phyloP scores from a whole-genome alignment of 2,797 vertebrate genomes.

The Rhincodon typus region DNA sequence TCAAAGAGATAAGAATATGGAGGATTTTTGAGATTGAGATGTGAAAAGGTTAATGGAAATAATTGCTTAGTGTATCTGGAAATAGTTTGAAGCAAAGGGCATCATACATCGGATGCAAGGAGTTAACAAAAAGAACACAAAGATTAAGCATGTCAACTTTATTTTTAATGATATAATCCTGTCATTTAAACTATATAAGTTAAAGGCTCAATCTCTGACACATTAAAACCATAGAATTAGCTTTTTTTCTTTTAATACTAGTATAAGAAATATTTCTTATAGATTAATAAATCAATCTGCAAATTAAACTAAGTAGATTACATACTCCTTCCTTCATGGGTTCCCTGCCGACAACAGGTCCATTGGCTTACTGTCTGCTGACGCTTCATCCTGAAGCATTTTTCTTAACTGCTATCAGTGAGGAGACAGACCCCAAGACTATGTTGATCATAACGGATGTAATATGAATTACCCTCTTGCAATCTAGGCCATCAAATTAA shows the following conservation, averaged over 20 bases:
- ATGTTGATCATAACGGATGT: neutral
- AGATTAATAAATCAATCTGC: neutral
- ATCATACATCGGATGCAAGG: neutral
- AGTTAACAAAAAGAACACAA: neutral
- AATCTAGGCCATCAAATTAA: neutral
- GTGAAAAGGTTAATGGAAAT: neutral
- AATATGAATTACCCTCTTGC: neutral
- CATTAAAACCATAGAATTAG: neutral
- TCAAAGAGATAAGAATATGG: neutral
- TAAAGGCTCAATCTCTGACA: neutral
- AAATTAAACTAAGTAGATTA: neutral
- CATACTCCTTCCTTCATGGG: neutral
- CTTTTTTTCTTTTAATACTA: neutral
- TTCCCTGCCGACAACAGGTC: neutral
- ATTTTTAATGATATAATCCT: neutral
- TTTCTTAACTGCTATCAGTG: neutral
- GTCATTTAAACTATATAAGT: neutral
- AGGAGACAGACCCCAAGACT: neutral
- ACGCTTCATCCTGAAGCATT: neutral
- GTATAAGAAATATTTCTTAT: neutral
- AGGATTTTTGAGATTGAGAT: neutral
- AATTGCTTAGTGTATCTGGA: neutral
- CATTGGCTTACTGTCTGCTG: neutral
- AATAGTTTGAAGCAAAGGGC: neutral
- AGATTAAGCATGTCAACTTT: neutral